These are phyloP conservation scores for Clusia tigrina DNA, from an alignment of 2,888 invertebrate species.

Conservation along the genomic window DNA sequence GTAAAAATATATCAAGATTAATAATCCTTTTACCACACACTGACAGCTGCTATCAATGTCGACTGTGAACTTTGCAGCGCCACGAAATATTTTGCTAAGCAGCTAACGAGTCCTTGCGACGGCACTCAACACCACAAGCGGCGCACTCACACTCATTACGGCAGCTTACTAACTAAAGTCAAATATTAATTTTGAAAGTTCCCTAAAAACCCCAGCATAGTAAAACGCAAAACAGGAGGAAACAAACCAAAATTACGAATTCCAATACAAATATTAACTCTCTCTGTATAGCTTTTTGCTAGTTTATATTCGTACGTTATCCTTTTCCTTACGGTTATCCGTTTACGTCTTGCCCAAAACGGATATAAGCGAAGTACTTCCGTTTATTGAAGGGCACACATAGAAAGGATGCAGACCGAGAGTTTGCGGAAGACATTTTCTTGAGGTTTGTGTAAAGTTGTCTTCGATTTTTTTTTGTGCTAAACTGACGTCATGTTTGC, in stretches of 20 bases:
- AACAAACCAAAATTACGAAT: not conserved
- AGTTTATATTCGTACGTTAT: not conserved
- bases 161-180: not conserved
- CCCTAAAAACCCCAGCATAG: not conserved
- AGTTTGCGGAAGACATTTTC: not conserved
- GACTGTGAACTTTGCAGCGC: not conserved
- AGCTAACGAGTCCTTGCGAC: not conserved
- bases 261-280: conserved; percentile 14
- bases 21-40: conserved; percentile 13
- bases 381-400: not conserved
- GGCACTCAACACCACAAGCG: not conserved
- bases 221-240: no score
- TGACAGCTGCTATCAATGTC: conserved; percentile 13
- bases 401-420: not conserved
- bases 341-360: not conserved
- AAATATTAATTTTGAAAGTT: conserved; percentile 9
- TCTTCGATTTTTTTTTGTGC: no score
- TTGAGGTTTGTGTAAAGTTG: not conserved
- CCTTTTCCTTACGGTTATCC: not conserved
- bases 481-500: no score
- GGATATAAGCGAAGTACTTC: not conserved
- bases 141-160: not conserved
- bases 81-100: conserved; percentile 7
- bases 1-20: conserved; percentile 1
- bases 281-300: not conserved